Evolutionary conservation across 2,888 invertebrate genomes (phyloP).

Genomic region (Morpho deidamia): DNA sequence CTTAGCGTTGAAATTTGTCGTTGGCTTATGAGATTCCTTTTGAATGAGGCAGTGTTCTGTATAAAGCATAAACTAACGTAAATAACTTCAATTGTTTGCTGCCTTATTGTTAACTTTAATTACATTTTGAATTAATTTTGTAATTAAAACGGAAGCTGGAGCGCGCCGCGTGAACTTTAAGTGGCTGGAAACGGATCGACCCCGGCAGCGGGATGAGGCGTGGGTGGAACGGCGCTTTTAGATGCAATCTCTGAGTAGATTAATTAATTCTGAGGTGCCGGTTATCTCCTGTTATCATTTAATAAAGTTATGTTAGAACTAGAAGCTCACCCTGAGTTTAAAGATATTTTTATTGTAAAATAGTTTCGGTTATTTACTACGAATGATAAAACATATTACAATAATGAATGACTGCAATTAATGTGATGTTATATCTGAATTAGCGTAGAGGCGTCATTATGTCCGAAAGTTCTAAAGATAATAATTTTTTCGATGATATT

Average conservation of each 20-base stretch:
- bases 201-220: conserved; percentile 36
- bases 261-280: conserved; percentile 78
- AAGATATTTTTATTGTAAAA: conserved; percentile 29
- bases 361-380: too few relatives aligned
- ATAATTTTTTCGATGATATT: too few relatives aligned
- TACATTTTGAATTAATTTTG: conserved; percentile 80
- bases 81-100: conserved; percentile 80
- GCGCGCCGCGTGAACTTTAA: conserved; percentile 78
- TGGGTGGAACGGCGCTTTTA: conserved; percentile 45
- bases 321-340: conserved; percentile 36
- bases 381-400: too few relatives aligned
- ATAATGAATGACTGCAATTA: too few relatives aligned
- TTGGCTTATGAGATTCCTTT: conserved; percentile 37
- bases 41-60: conserved; percentile 43
- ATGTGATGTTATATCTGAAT: too few relatives aligned
- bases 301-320: conserved; percentile 65
- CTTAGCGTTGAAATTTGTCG: not conserved
- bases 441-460: too few relatives aligned
- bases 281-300: conserved; percentile 77
- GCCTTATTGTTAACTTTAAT: conserved; percentile 80
- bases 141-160: conserved; percentile 80
- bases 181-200: conserved; percentile 78
- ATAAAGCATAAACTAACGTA: conserved; percentile 73
- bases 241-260: conserved; percentile 79
- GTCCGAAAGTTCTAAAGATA: too few relatives aligned